Evolutionary conservation across 37 sponge, comb jelly and placozoan species (phyloP).

Genomic region (Diacarnus erythraeanus): DNA sequence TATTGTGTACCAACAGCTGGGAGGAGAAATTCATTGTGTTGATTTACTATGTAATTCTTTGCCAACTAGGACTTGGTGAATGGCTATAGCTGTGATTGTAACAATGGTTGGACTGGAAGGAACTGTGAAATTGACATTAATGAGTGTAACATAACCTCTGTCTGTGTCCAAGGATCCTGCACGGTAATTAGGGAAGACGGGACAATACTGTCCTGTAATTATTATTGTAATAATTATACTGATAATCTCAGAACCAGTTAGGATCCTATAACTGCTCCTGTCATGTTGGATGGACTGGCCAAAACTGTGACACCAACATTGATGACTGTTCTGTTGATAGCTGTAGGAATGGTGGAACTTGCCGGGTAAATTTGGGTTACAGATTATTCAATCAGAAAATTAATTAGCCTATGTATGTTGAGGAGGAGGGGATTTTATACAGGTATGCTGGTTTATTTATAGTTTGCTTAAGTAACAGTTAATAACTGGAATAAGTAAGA

Average conservation of each 20-base stretch:
- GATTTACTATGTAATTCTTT: not conserved
- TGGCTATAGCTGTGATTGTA: slow-evolving; percentile 3
- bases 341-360: slow-evolving; percentile 54
- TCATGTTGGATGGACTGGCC: slow-evolving; percentile 58
- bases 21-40: not conserved
- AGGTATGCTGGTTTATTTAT: too few relatives aligned
- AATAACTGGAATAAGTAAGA: too few relatives aligned
- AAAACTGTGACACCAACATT: slow-evolving; percentile 56
- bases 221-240: not conserved
- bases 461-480: too few relatives aligned
- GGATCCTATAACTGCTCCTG: slow-evolving; percentile 48
- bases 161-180: slow-evolving; percentile 11
- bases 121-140: slow-evolving; percentile 26
- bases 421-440: too few relatives aligned
- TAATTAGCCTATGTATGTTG: not conserved
- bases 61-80: not conserved
- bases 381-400: not conserved
- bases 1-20: not conserved
- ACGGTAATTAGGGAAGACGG: not conserved
- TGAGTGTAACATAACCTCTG: slow-evolving; percentile 9
- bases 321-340: slow-evolving; percentile 25
- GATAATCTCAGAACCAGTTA: slow-evolving; percentile 19
- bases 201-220: not conserved
- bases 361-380: slow-evolving; percentile 35
- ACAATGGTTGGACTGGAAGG: slow-evolving; percentile 28